Conservation (phyloP, 2,888 invertebrate species). For the Panzeria rudis region DNA sequence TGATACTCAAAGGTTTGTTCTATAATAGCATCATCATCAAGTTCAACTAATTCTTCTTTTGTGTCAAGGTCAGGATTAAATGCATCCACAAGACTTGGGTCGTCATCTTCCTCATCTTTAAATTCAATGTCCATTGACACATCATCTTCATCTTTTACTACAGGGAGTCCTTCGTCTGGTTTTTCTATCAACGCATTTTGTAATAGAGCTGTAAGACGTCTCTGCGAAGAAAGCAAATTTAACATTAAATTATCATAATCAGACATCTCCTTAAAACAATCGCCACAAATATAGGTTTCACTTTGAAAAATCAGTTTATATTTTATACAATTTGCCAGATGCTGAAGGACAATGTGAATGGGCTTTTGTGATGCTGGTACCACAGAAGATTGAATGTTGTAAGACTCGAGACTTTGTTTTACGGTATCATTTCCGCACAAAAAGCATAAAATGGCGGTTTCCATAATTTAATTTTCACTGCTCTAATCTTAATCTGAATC, state of each 20-base stretch:
- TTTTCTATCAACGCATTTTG: slow-evolving; percentile 75
- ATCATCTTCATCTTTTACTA: slow-evolving; percentile 49
- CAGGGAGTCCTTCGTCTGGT: slow-evolving; percentile 16
- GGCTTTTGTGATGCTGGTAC: slow-evolving; percentile 80
- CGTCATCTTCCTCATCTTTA: slow-evolving; percentile 66
- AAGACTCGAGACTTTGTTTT: slow-evolving; percentile 73
- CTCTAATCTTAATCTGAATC: slow-evolving; percentile 39
- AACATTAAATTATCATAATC: slow-evolving; percentile 81
- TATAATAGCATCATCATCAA: slow-evolving; percentile 61
- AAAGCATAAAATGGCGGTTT: slow-evolving; percentile 75
- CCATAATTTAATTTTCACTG: slow-evolving; percentile 73
- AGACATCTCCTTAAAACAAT: slow-evolving; percentile 78
- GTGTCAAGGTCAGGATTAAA: slow-evolving; percentile 72
- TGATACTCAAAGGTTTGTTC: slow-evolving; percentile 43
- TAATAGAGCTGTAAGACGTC: slow-evolving; percentile 77
- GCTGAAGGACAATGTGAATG: slow-evolving; percentile 78
- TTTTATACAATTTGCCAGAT: slow-evolving; percentile 80
- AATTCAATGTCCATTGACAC: slow-evolving; percentile 58
- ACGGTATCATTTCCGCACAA: slow-evolving; percentile 78
- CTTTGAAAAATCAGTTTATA: slow-evolving; percentile 76
- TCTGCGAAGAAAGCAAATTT: slow-evolving; percentile 79
- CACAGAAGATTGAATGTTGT: slow-evolving; percentile 75
- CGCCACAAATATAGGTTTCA: slow-evolving; percentile 76
- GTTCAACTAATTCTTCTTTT: slow-evolving; percentile 74
- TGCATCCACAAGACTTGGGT: slow-evolving; percentile 74